These are phyloP conservation scores for Schlechtendalia chinensis DNA, from an alignment of 1,140 invertebrate species.

Conservation along the genomic window DNA sequence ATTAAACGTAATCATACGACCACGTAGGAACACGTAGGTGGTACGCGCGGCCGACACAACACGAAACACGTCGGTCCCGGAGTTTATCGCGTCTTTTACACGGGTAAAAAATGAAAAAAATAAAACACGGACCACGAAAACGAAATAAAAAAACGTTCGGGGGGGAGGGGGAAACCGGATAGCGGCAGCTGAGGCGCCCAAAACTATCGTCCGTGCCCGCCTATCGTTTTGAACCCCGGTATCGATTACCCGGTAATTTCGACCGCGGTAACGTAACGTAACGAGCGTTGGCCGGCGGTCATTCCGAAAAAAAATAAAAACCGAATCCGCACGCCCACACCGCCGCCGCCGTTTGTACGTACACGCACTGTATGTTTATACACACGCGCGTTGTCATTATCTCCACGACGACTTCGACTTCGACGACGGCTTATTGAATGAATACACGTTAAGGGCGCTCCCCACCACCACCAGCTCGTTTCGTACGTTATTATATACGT, in stretches of 20 bases:
- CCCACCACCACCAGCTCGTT: no score
- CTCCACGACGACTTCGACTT: no score
- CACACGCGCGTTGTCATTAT: constrained; percentile 28
- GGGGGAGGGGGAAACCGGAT: no score
- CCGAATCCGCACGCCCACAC: constrained; percentile 32
- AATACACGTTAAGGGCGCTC: no score
- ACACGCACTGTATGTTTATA: background rate
- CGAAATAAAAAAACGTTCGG: no score
- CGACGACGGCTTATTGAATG: constrained; percentile 42
- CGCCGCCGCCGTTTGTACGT: no score
- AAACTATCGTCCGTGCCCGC: constrained; percentile 19
- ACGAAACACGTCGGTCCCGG: no score
- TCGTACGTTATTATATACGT: background rate
- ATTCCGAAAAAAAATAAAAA: no score
- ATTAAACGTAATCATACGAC: background rate
- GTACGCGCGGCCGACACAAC: background rate
- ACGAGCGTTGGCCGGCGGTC: constrained; percentile 23
- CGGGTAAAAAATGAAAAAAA: background rate
- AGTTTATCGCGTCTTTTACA: constrained; percentile 22
- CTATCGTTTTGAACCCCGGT: constrained; percentile 28
- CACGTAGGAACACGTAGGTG: background rate
- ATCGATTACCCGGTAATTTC: constrained; percentile 44
- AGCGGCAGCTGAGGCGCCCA: background rate
- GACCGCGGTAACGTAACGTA: background rate
- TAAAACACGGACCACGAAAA: no score